These are phyloP conservation scores for Notospermus geniculatus DNA, from an alignment of 1,140 invertebrate genomes.

Conservation along the genomic window DNA sequence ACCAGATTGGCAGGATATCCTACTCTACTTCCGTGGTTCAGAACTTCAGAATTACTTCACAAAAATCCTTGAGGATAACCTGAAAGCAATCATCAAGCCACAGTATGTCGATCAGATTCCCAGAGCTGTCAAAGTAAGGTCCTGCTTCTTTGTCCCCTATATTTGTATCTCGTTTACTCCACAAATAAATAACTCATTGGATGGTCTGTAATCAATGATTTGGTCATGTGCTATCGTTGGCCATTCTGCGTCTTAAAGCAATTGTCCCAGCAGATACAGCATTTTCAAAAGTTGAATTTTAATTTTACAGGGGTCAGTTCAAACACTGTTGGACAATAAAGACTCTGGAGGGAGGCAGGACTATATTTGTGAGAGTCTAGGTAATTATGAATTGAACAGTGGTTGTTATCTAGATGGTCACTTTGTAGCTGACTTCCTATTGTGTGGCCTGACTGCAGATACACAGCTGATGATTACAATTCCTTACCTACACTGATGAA, in stretches of 20 bases:
- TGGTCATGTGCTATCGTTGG: too few species aligned
- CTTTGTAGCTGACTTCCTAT: too few species aligned
- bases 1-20: constrained; percentile 98
- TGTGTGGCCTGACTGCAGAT: too few species aligned
- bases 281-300: too few species aligned
- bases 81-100: constrained; percentile 97
- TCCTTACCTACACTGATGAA: too few species aligned
- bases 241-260: too few species aligned
- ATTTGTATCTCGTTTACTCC: too few species aligned
- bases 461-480: too few species aligned
- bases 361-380: constrained; percentile 81
- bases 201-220: too few species aligned
- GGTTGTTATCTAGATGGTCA: too few species aligned
- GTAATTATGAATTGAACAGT: constrained; percentile 60
- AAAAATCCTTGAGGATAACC: constrained; percentile 96
- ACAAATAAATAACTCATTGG: too few species aligned
- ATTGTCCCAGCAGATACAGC: too few species aligned
- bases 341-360: constrained; percentile 81
- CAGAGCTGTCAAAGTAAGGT: constrained; percentile 83
- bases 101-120: constrained; percentile 99
- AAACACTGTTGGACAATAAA: constrained; percentile 87
- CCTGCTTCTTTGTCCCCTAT: not conserved
- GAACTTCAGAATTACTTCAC: constrained; percentile 99
- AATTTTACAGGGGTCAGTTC: constrained; percentile 72
- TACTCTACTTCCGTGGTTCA: constrained; percentile 95